Conservation (phyloP, 1,140 invertebrate species). For the Drosophila persimilis region DNA sequence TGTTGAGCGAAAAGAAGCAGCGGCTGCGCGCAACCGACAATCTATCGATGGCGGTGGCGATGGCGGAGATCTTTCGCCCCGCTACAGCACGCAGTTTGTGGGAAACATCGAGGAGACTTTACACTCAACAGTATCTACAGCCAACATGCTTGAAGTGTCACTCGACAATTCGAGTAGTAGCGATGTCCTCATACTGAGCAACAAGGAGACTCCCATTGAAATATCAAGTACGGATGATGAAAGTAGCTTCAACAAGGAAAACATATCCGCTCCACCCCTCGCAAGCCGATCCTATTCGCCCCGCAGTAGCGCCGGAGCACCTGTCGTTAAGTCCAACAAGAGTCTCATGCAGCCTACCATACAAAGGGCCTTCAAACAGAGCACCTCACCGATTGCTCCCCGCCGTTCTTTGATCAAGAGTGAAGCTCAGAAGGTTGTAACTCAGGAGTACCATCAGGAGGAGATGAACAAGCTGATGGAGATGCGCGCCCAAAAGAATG, state of each 20-base stretch:
- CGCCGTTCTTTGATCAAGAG: conserved; percentile 2
- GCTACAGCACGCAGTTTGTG: conserved; percentile 68
- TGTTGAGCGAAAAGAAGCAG: conserved; percentile 2
- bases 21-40: not conserved
- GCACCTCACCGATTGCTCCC: not conserved
- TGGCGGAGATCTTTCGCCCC: conserved; percentile 18
- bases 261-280: not conserved
- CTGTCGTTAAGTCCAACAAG: conserved; percentile 21
- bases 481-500: conserved; percentile 36
- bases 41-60: not conserved
- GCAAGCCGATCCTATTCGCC: conserved; percentile 22
- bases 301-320: conserved; percentile 29
- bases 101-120: conserved; percentile 53
- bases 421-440: conserved; percentile 37
- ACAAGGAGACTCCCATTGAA: conserved; percentile 64
- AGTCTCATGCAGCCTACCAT: conserved; percentile 70
- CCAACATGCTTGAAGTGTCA: not conserved
- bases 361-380: conserved; percentile 21
- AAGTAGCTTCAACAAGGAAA: conserved; percentile 28
- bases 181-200: conserved; percentile 67
- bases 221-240: conserved; percentile 66
- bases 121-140: conserved; percentile 64
- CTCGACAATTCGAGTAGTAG: conserved; percentile 52
- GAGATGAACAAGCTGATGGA: conserved; percentile 57
- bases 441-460: conserved; percentile 41